Conservation (phyloP, 1,140 invertebrate species). For the Vollenhovia emeryi region DNA sequence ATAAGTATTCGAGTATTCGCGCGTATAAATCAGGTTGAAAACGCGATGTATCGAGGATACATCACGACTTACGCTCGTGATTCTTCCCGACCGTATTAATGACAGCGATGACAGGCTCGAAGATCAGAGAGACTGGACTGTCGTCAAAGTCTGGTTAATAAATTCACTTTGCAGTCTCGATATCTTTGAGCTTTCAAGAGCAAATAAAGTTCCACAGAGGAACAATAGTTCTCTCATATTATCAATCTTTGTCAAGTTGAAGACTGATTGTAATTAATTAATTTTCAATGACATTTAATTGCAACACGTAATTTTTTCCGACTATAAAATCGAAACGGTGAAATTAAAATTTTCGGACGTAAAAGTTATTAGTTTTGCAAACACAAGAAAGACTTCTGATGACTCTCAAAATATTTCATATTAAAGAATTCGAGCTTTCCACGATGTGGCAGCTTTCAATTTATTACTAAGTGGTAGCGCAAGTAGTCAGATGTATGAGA, state of each 20-base stretch:
- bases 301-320: neutral
- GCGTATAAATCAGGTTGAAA: conserved; percentile 62
- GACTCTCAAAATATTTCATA: neutral
- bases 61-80: neutral
- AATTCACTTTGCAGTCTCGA: conserved; percentile 8
- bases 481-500: conserved; percentile 8
- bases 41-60: neutral
- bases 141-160: neutral
- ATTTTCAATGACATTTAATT: neutral
- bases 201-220: neutral
- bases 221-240: neutral
- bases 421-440: neutral
- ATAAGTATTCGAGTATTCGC: too few species aligned
- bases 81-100: conserved; percentile 13
- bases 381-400: neutral
- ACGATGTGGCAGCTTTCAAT: neutral
- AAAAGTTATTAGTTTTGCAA: neutral
- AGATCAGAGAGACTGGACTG: neutral
- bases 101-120: neutral
- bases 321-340: neutral
- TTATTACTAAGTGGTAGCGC: neutral
- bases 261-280: neutral
- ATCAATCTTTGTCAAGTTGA: neutral
- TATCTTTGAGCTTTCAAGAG: neutral
- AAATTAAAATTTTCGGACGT: neutral